Conservation (phyloP, 1,140 invertebrate species). For the Papilio helenus region DNA sequence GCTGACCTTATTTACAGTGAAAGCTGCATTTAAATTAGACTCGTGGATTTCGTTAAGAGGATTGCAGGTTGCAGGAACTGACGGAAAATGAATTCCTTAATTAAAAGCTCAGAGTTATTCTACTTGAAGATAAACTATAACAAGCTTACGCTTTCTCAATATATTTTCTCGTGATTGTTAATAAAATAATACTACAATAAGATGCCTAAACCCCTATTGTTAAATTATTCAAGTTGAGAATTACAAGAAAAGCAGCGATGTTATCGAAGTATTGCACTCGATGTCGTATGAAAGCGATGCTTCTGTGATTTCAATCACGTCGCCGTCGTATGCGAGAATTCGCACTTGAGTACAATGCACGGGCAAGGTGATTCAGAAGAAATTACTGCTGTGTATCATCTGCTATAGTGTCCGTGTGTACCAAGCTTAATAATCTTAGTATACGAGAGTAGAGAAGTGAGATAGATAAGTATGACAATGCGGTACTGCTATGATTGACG, state of each 20-base stretch:
- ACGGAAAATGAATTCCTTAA: constrained; percentile 6
- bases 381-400: constrained; percentile 6
- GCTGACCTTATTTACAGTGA: constrained; percentile 4
- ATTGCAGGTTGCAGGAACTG: constrained; percentile 3
- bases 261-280: not conserved
- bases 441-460: too few relatives aligned
- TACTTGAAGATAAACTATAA: constrained; percentile 6
- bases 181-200: too few relatives aligned
- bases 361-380: constrained; percentile 28
- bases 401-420: not conserved
- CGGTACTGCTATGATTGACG: too few relatives aligned
- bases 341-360: constrained; percentile 34
- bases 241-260: not conserved
- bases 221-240: not conserved
- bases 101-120: constrained; percentile 9
- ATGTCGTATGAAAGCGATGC: constrained; percentile 31
- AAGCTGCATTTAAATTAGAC: constrained; percentile 25
- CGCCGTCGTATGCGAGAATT: constrained; percentile 34
- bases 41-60: constrained; percentile 18
- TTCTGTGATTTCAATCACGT: constrained; percentile 33
- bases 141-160: not conserved
- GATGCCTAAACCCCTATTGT: not conserved
- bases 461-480: not conserved
- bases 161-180: not conserved
- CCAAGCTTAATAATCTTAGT: not conserved